Evolutionary conservation across 2,888 invertebrate genomes (phyloP), one percentile per base, ranked within the genome.

Genomic region (Laothoe populi): DNA sequence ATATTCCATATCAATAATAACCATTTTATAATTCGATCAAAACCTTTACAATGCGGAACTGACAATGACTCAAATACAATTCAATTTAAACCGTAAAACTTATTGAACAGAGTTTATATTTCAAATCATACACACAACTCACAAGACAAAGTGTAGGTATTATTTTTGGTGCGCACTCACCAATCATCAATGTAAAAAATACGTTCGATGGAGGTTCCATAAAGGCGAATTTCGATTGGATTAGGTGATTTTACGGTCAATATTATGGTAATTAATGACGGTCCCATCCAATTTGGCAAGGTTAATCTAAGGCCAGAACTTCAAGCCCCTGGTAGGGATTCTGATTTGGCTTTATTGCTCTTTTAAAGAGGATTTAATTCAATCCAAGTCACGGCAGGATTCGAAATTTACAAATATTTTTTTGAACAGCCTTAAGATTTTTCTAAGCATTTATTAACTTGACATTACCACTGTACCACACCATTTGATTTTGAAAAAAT

Each of bases 81-180:
- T 11, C 0, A 21, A 19, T 53, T 11, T 10, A 10, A 35, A 35
- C 53, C 35, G 16, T 53, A 53, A n/a, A 35, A 5, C 11, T 5
- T 4, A 19, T 4, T 3, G 11, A 1, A 53, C 35, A 53, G 19
- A 16, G 53, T 35, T 53, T 4, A 19, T 19, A 53, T 19, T 53
- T 2, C n/a, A 35, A 53, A 19, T 11, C 19, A 53, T 4, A 26
- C 8, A 21, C 19, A 46, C n/a, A 11, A 46, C 19, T 53, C 10
- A 53, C 19, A 53, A 53, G 35, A 53, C 10, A 35, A 35, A 53
- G 53, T 31, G 53, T 53, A 19, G 53, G 53, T 35, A 53, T 53
- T 49, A 53, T 53, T 53, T 53, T 53, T 35, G 31, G 53, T 53
- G 16, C 35, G 53, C 53, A 31, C 35, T 53, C 31, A 53, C 26